Percentiles rank a stretch among this genome's conserved stretches.
phyloP scores from a whole-genome alignment of 2,113 vertebrate genomes.

The Halichoerus grypus region DNA sequence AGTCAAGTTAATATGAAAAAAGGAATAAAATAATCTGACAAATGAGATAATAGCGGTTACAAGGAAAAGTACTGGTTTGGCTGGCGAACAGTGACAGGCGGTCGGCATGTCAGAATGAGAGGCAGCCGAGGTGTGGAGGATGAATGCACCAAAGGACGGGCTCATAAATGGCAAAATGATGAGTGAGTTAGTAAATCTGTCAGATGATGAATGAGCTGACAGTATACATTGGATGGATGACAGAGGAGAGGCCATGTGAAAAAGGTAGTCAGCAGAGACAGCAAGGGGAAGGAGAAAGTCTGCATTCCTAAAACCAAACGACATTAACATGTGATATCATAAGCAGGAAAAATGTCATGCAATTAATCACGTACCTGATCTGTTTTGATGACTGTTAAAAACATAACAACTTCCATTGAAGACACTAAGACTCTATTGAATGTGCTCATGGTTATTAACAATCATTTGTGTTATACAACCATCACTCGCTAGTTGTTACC shows the following conservation, averaged over 20 bases:
- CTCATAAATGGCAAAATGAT: neutral
- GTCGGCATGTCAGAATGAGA: neutral
- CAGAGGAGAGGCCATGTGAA: neutral
- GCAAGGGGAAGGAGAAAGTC: neutral
- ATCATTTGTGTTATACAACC: neutral
- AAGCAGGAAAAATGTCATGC: neutral
- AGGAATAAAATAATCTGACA: neutral
- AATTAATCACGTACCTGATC: neutral
- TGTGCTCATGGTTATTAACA: neutral
- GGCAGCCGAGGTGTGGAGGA: neutral
- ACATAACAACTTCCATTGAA: neutral
- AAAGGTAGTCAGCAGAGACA: neutral
- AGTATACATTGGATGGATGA: neutral
- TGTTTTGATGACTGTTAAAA: neutral
- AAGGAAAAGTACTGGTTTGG: neutral
- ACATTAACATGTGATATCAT: neutral
- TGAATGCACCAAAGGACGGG: neutral
- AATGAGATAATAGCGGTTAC: neutral
- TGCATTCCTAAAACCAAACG: neutral
- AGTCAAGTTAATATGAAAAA: slow-evolving; percentile 23
- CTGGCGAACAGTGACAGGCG: neutral
- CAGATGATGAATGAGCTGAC: slow-evolving; percentile 55
- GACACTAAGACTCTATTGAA: neutral
- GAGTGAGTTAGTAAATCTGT: slow-evolving; percentile 53
- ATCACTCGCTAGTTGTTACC: neutral